Evolutionary conservation across 2,888 invertebrate genomes (phyloP).

Genomic region (Thalpophila matura): DNA sequence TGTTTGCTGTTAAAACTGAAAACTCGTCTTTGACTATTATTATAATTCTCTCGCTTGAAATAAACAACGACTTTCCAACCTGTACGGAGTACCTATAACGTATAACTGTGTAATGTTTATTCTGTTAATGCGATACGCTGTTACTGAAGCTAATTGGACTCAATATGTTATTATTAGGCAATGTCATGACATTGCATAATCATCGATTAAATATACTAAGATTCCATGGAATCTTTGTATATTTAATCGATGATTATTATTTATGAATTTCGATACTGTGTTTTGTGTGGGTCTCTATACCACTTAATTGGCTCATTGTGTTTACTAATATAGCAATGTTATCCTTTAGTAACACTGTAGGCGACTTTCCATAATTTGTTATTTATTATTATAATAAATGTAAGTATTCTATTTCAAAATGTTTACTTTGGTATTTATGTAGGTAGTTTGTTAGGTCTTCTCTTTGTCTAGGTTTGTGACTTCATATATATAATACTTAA

Average conservation of each 20-base stretch:
- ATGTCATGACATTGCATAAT: too few species aligned
- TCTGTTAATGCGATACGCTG: conserved; percentile 42
- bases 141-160: conserved; percentile 57
- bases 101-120: conserved; percentile 39
- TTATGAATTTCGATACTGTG: conserved; percentile 39
- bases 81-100: conserved; percentile 19
- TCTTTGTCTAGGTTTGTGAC: too few species aligned
- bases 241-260: conserved; percentile 33
- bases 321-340: conserved; percentile 21
- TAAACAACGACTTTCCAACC: conserved; percentile 49
- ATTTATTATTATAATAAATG: not conserved
- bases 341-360: conserved; percentile 2
- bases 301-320: conserved; percentile 35
- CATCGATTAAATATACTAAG: conserved; percentile 34
- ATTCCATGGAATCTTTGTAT: conserved; percentile 38
- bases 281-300: conserved; percentile 12
- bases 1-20: conserved; percentile 80
- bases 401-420: not conserved
- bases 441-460: not conserved
- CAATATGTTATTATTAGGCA: conserved; percentile 44
- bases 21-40: conserved; percentile 67
- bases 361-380: conserved; percentile 2
- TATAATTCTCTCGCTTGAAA: conserved; percentile 54
- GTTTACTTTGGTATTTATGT: conserved; percentile 1
- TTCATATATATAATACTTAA: too few species aligned